Percentiles rank a stretch among this genome's conserved stretches.
phyloP scores from a whole-genome alignment of 2,888 invertebrate genomes.

The Papilio gigon region DNA sequence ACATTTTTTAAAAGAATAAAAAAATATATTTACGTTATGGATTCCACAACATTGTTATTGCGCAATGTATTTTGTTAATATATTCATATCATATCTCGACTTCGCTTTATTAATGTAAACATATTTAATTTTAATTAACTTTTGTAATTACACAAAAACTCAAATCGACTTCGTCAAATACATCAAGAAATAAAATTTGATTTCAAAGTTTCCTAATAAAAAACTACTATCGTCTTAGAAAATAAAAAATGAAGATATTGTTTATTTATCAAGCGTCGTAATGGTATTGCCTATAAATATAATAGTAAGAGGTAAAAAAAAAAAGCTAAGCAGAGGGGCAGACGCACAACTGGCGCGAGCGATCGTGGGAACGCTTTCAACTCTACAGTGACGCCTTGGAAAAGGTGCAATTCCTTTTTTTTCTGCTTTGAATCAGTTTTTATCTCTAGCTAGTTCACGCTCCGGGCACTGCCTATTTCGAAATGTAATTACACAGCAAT shows the following conservation, averaged over 20 bases:
- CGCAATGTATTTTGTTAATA: constrained; percentile 8
- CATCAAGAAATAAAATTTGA: constrained; percentile 7
- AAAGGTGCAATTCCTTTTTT: constrained; percentile 80
- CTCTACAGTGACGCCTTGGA: constrained; percentile 77
- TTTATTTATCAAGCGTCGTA: constrained; percentile 39
- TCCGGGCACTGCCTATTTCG: constrained; percentile 1
- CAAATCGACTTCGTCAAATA: background rate
- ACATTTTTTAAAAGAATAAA: background rate
- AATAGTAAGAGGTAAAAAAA: constrained; percentile 67
- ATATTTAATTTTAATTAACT: background rate
- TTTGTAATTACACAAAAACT: constrained; percentile 25
- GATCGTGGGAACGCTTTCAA: constrained; percentile 81
- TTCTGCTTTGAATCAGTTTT: constrained; percentile 63
- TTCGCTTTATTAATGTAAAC: background rate
- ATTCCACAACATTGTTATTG: background rate
- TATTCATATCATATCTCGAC: background rate
- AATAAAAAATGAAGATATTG: constrained; percentile 34
- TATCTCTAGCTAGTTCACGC: constrained; percentile 58
- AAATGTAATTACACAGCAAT: constrained; percentile 14
- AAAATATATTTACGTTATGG: constrained; percentile 2
- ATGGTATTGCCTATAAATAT: constrained; percentile 50
- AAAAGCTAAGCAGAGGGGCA: constrained; percentile 65
- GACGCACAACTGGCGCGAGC: constrained; percentile 80
- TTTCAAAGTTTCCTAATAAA: constrained; percentile 5
- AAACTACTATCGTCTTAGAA: constrained; percentile 13